Evolutionary conservation across 2,113 vertebrate species (phyloP), one percentile per base, ranked within the genome.

Genomic region (Osmerus mordax): DNA sequence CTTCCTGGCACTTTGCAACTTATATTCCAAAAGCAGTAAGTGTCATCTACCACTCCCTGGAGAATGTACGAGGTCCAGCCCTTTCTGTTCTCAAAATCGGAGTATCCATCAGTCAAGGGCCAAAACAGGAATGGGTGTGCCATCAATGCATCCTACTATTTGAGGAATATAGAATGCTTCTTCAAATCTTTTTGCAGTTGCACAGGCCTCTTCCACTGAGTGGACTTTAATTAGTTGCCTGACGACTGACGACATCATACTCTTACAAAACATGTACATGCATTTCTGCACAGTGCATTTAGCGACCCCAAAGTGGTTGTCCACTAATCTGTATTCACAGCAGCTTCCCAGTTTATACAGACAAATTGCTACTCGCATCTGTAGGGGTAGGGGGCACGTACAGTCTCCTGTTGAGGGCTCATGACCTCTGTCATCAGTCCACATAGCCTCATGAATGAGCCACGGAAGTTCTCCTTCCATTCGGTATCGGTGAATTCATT

Each of bases 1-100:
- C 70, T 67, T 9, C 70, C 69, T 1, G 75, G 65, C 65, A 72
- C 36, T 56, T 77, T 68, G 52, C 70, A 68, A n/a, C n/a, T 74
- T 21, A 69, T 68, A 12, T 54, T 68, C 51, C 66, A 54, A 29
- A 68, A 54, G 14, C 66, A 11, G 8, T 6, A 58, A 7, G 6
- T 32, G 28, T 69, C 28, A 16, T 69, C 53, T 3, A 69, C 67
- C 4, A 56, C 25, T 16, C 21, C 67, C 8, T 68, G 67, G 3
- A 68, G 67, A 4, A 59, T 54, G n/a, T 69, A 41, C 11, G 67
- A 69, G 1, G 67, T 25, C 67, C 54, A 59, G 25, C 54, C 67
- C 36, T 69, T 69, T 5, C 67, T 4, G 19, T 69, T 69, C 2
- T 56, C 67, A 19, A 69, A 69, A 28, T 69, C 54, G 9, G 4